Evolutionary conservation across 2,888 invertebrate species (phyloP), one percentile per base, ranked within the genome.

Genomic region (Busseola fusca): DNA sequence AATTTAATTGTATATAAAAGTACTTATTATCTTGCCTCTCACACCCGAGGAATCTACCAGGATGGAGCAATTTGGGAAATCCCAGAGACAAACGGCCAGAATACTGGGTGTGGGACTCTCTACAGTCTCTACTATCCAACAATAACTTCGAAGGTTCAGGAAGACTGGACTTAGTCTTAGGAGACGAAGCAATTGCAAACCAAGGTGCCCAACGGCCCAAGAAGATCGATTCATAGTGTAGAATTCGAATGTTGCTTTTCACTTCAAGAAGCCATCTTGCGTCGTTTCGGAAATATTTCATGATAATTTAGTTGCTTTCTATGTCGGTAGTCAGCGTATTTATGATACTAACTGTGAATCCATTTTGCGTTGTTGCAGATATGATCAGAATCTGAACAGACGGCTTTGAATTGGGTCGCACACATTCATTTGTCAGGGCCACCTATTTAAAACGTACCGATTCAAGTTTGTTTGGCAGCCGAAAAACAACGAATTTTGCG

Each of bases 361-460:
- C 45, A 62, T 42, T 52, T 27, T 56, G 18, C 10, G 10, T 58
- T 18, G 57, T 52, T 45, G 21, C 37, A 12, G 21, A 66, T 59
- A 37, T 59, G 58, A 45, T 45, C 72, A 27, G 27, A 66, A 59
- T 73, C 48, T 25, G 37, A 73, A 54, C 52, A 56, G 16, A 37
- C 12, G 16, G 3, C 40, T 68, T 54, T 40, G 40, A 30, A 60
- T 68, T 73, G 14, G 59, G 67, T 54, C 45, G 25, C 25, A 54
- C 45, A 59, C 45, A 59, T 52, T 67, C n/a, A 30, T 54, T 37
- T 50, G 58, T 50, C 65, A 58, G 50, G 27, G 34, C 18, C n/a
- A 73, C 9, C 67, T 59, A 59, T 66, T 59, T 66, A 66, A 45
- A 21, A 45, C 58, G 59, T 52, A 42, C 42, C 50, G 45, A 59